These are phyloP conservation scores for Atrichornis clamosus DNA, from an alignment of 2,113 vertebrate genomes.

Conservation along the genomic window DNA sequence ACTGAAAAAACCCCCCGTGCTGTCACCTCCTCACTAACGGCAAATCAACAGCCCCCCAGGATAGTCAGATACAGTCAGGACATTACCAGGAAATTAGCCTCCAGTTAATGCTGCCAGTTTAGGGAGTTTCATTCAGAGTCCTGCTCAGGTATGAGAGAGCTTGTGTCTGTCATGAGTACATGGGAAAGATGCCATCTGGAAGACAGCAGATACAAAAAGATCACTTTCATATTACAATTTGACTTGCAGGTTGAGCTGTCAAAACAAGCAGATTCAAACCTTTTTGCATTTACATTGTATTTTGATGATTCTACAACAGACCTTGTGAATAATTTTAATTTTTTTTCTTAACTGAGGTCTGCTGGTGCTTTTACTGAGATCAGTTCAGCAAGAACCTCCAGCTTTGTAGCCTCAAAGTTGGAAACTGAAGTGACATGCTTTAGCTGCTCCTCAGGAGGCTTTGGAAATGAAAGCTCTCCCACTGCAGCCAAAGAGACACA, in stretches of 20 bases:
- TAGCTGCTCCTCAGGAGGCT: not conserved
- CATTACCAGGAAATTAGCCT: not conserved
- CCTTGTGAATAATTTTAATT: not conserved
- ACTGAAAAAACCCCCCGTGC: fast-evolving
- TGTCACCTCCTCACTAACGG: not conserved
- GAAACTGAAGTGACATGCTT: not conserved
- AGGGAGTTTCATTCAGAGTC: not conserved
- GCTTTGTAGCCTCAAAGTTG: not conserved
- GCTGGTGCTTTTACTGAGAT: not conserved
- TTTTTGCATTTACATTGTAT: not conserved
- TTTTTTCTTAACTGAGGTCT: not conserved
- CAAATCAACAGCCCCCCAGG: not conserved
- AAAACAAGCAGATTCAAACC: slow-evolving; percentile 8
- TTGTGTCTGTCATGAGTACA: not conserved
- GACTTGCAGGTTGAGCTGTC: not conserved
- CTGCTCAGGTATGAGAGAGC: not conserved
- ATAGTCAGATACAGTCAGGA: not conserved
- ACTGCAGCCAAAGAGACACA: not conserved
- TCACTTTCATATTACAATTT: not conserved
- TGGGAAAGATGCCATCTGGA: not conserved
- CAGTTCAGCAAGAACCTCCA: not conserved
- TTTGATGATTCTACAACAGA: not conserved
- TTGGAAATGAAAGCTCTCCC: not conserved
- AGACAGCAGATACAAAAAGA: not conserved
- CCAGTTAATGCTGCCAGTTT: not conserved